phyloP scores from a whole-genome alignment of 2,797 vertebrate species.

The Mormyrus proboscirostris region DNA sequence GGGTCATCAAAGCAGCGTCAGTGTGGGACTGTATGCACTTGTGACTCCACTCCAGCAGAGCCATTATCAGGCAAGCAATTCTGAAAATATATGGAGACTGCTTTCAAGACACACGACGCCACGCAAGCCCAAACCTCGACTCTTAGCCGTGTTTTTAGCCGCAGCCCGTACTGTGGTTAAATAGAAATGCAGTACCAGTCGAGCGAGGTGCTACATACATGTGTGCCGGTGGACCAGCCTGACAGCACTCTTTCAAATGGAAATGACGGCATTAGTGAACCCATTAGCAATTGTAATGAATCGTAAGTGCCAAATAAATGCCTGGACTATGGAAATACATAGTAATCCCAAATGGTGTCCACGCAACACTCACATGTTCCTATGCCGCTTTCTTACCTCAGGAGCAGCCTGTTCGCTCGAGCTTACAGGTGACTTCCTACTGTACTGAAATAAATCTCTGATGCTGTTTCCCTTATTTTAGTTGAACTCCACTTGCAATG shows the following conservation, averaged over 20 bases:
- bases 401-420: background rate
- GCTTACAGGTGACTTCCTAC: background rate
- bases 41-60: background rate
- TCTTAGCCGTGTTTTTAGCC: background rate
- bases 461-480: background rate
- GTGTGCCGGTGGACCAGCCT: background rate
- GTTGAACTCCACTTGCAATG: background rate
- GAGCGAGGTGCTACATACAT: background rate
- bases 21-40: background rate
- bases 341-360: background rate
- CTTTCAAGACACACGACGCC: background rate
- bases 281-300: background rate
- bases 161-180: background rate
- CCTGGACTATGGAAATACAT: background rate
- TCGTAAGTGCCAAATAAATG: background rate
- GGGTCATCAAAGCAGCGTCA: background rate
- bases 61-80: background rate
- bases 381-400: background rate
- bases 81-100: background rate
- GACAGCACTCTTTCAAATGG: background rate
- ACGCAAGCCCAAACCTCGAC: background rate
- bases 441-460: background rate
- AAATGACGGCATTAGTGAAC: background rate
- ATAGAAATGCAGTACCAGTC: background rate
- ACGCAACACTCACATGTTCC: background rate